These are phyloP conservation scores for Thaleichthys pacificus DNA, from an alignment of 2,797 vertebrate species.

Conservation along the genomic window DNA sequence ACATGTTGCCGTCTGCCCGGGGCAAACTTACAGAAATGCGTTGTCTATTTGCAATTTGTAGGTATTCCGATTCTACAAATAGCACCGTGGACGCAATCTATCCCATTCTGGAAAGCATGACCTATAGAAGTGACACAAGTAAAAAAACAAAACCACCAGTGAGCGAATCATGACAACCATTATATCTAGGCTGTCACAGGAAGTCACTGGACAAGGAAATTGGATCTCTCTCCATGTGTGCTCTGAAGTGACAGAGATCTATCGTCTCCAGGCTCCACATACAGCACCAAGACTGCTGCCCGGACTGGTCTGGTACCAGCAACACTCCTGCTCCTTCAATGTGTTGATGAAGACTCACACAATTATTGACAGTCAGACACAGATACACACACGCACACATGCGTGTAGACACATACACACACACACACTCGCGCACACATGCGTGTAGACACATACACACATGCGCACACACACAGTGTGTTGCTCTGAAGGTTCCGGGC, in stretches of 20 bases:
- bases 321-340: too few relatives aligned
- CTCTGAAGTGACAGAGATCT: slow-evolving; percentile 6
- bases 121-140: not conserved
- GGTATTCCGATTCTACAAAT: too few relatives aligned
- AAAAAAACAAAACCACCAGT: not conserved
- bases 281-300: too few relatives aligned
- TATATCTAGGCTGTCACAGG: not conserved
- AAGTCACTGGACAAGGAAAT: not conserved
- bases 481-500: not conserved
- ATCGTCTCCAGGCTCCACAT: not conserved
- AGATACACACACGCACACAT: not conserved
- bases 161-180: not conserved
- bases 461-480: not conserved
- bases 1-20: too few relatives aligned
- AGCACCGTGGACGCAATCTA: too few relatives aligned
- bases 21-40: too few relatives aligned
- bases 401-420: not conserved
- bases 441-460: not conserved
- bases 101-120: not conserved
- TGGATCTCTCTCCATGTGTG: not conserved
- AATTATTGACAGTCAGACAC: not conserved
- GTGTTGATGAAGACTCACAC: not conserved
- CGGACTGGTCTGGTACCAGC: too few relatives aligned
- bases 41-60: too few relatives aligned
- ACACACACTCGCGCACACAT: not conserved